Percentiles rank a stretch among this genome's conserved stretches.
Evolutionary conservation across 2,888 invertebrate species (phyloP).

Genomic region (Cheilosia soror): DNA sequence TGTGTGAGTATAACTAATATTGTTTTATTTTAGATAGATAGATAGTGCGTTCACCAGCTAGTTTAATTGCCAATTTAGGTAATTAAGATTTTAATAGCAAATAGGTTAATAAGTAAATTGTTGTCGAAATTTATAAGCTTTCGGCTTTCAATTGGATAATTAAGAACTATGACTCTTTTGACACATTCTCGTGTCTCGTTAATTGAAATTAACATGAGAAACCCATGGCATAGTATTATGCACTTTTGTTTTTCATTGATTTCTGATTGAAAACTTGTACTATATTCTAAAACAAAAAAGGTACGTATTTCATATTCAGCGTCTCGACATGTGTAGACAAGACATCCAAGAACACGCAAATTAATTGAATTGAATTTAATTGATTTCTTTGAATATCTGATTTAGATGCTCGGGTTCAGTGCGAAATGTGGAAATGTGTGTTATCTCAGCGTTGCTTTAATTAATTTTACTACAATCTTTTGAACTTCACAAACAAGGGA

Average conservation of each 20-base stretch:
- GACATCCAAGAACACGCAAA: not conserved
- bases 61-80: slow-evolving; percentile 44
- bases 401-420: not conserved
- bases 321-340: too few species aligned
- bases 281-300: not conserved
- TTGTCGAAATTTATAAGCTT: slow-evolving; percentile 38
- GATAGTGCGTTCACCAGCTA: slow-evolving; percentile 16
- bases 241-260: not conserved
- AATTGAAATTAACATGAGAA: slow-evolving; percentile 17
- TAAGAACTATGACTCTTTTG: slow-evolving; percentile 10
- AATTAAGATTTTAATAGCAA: slow-evolving; percentile 39
- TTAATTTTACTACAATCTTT: too few species aligned
- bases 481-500: too few species aligned
- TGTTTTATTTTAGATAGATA: not conserved
- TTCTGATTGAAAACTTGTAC: not conserved
- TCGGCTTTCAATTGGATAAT: slow-evolving; percentile 18
- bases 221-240: not conserved
- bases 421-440: not conserved
- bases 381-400: slow-evolving; percentile 46
- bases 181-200: slow-evolving; percentile 10
- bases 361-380: slow-evolving; percentile 43
- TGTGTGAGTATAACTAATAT: slow-evolving; percentile 79
- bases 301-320: too few species aligned
- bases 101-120: slow-evolving; percentile 35
- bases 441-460: too few species aligned